Percentiles rank a stretch among this genome's conserved stretches.
These are phyloP conservation scores for Sarcophaga peregrina DNA, from an alignment of 1,140 invertebrate genomes.

Conservation along the genomic window DNA sequence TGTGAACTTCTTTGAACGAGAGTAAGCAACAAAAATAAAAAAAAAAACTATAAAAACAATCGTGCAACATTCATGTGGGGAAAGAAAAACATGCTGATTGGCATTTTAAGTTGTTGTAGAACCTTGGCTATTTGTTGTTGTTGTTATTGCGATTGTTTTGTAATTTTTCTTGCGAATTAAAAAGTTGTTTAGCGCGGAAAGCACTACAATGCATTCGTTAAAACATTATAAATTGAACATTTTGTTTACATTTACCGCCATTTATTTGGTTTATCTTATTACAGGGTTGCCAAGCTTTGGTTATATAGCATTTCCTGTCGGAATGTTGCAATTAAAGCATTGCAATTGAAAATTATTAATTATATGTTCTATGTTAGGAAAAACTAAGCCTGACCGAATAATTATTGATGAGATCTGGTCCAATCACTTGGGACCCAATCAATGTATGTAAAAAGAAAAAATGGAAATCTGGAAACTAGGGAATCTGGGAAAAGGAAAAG, in stretches of 20 bases:
- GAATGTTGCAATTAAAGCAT: no score
- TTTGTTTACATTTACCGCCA: conserved; percentile 13
- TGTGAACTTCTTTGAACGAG: not conserved
- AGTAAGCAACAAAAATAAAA: not conserved
- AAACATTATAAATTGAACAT: not conserved
- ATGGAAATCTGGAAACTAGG: no score
- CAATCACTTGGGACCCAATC: no score
- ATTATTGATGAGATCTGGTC: no score
- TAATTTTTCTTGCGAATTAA: conserved; percentile 13
- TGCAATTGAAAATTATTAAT: no score
- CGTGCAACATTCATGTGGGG: conserved; percentile 26
- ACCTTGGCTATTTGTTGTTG: not conserved
- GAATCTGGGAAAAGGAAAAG: no score
- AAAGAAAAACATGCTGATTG: conserved; percentile 27
- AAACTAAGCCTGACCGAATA: no score
- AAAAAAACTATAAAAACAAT: not conserved
- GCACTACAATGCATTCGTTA: not conserved
- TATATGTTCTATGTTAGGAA: no score
- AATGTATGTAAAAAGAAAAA: no score
- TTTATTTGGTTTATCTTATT: not conserved
- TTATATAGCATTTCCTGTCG: no score
- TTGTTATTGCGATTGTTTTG: not conserved
- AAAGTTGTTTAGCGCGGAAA: not conserved
- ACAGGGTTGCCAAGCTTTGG: no score
- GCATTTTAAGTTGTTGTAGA: conserved; percentile 22